Evolutionary conservation across 2,888 invertebrate species (phyloP).

Genomic region (Macaria liturata): DNA sequence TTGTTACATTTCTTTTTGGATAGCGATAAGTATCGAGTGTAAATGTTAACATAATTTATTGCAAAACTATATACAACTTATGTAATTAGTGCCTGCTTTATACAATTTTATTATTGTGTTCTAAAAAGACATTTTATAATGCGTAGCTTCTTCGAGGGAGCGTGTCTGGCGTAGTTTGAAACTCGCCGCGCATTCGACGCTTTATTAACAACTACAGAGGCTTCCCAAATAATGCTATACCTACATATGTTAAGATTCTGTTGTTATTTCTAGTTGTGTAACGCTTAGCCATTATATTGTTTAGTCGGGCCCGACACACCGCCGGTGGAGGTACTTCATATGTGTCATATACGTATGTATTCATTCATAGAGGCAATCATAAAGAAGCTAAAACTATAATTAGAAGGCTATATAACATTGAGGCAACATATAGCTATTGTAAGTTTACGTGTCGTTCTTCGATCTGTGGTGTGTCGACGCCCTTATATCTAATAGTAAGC

Average conservation of each 20-base stretch:
- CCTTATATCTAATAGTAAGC: conserved; percentile 54
- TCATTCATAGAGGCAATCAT: too few relatives aligned
- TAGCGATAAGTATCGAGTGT: conserved; percentile 73
- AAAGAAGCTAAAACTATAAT: too few relatives aligned
- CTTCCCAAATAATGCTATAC: conserved; percentile 76
- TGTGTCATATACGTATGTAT: too few relatives aligned
- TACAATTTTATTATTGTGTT: conserved; percentile 65
- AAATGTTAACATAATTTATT: conserved; percentile 81
- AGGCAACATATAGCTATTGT: too few relatives aligned
- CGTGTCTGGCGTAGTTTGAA: conserved; percentile 60
- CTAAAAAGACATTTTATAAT: conserved; percentile 75
- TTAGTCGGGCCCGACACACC: conserved; percentile 48
- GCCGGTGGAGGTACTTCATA: too few relatives aligned
- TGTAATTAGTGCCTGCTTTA: conserved; percentile 82
- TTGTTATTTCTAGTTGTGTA: conserved; percentile 80
- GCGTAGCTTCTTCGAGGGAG: conserved; percentile 60
- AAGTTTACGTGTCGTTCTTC: neutral
- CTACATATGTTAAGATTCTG: conserved; percentile 72
- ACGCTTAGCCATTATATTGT: conserved; percentile 79
- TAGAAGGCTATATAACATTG: too few relatives aligned
- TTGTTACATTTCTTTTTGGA: conserved; percentile 65
- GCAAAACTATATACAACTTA: conserved; percentile 74
- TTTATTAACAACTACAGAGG: conserved; percentile 72
- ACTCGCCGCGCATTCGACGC: conserved; percentile 54
- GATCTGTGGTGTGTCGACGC: neutral